Evolutionary conservation across 2,113 vertebrate species (phyloP).

Genomic region (Corythornis cristatus): DNA sequence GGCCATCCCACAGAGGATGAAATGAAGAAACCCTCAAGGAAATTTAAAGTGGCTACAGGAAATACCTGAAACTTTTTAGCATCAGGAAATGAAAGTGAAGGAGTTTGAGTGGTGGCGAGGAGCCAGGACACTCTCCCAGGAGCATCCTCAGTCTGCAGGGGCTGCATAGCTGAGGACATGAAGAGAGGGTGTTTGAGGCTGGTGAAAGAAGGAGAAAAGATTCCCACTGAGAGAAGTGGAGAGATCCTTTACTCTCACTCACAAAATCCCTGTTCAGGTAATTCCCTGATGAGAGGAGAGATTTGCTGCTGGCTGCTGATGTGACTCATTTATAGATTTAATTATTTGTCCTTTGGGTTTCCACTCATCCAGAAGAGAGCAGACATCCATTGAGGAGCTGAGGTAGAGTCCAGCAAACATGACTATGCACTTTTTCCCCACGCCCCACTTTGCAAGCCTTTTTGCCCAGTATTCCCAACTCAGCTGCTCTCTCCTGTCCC

Average conservation of each 20-base stretch:
- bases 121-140: not conserved
- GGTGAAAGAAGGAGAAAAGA: not conserved
- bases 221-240: not conserved
- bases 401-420: not conserved
- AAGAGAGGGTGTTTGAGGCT: not conserved
- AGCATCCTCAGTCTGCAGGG: not conserved
- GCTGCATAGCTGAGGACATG: not conserved
- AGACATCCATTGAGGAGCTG: not conserved
- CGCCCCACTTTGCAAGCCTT: not conserved
- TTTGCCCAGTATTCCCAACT: not conserved
- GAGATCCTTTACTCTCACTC: not conserved
- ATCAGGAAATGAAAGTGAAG: constrained; percentile 39
- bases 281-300: not conserved
- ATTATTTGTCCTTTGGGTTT: not conserved
- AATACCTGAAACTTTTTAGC: constrained; percentile 12
- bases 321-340: not conserved
- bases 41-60: constrained; percentile 30
- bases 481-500: not conserved
- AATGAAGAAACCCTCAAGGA: constrained; percentile 14
- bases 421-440: not conserved
- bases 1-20: not conserved
- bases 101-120: not conserved
- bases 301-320: not conserved
- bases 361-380: not conserved
- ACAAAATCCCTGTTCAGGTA: not conserved